Evolutionary conservation across 1,140 invertebrate species (phyloP), one percentile per base, ranked within the genome.

Genomic region (Saccostrea echinata): DNA sequence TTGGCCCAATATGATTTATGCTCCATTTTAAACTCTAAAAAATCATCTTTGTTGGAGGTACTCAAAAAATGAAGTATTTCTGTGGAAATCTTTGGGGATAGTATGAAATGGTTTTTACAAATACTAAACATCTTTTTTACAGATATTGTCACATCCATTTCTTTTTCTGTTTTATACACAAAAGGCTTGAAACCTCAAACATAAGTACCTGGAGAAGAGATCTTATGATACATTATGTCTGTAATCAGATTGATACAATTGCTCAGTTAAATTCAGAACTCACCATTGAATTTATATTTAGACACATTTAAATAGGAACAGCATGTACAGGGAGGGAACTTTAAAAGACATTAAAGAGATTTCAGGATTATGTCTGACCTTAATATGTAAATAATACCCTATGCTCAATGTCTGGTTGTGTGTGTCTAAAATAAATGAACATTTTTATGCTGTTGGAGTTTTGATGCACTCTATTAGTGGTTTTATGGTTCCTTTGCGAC

Each of bases 311-410:
- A 43, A 43, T 43, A 43, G 43, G 43, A 43, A 43, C 43, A 43
- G 16, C 24, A 1, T 27, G 27, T 33, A 27, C 24, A 16, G 13
- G 16, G 11, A 33, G n/a, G 12, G 11, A 76, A 33, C 16, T 33
- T 30, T 16, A 30, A 27, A 33, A 76, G 27, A 64, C 4, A 43
- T 43, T 33, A 76, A 30, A 13, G 1, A 33, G 27, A 76, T 76
- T 76, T 76, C 27, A 33, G 68, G 68, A 76, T 30, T 76, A 76
- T 16, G 2, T 76, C 30, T 76, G 68, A 76, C 68, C 68, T 76
- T 16, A 76, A 27, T 76, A 76, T 76, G 68, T 76, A 13, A 76
- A 30, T 76, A 76, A 30, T 76, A 33, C 68, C 8, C 27, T 12
- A 43, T n/a, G 9, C 43, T 43, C 43, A 43, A 9, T 8, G 43